A percentile compares a stretch with the other conserved stretches of the same genome.
phyloP scores from a whole-genome alignment of 2,797 vertebrate genomes.

The Meriones psammophilus region DNA sequence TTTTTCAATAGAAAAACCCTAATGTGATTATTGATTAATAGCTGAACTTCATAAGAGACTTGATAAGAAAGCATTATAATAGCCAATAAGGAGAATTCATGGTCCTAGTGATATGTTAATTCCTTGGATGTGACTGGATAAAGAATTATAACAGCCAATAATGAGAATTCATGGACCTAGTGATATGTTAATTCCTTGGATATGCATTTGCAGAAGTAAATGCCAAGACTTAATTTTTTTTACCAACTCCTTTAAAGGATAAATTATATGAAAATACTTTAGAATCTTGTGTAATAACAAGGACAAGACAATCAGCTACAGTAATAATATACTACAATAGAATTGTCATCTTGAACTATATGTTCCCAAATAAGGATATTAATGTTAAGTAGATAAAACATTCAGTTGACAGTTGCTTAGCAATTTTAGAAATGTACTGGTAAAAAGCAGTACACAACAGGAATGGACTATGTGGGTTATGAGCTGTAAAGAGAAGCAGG shows the following conservation, averaged over 20 bases:
- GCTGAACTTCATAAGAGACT: not conserved
- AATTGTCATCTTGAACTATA: not conserved
- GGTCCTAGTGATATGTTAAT: not conserved
- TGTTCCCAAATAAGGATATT: not conserved
- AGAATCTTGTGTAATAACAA: not conserved
- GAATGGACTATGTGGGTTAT: not conserved
- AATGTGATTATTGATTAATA: constrained; percentile 9
- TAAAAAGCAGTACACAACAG: not conserved
- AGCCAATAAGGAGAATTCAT: not conserved
- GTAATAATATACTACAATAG: not conserved
- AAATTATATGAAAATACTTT: not conserved
- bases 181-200: not conserved
- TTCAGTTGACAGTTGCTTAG: not conserved
- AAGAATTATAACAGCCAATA: not conserved
- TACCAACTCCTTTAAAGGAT: not conserved
- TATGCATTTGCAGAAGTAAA: not conserved
- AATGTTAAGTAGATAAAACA: not conserved
- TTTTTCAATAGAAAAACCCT: constrained; percentile 29
- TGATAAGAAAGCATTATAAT: not conserved
- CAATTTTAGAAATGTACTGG: not conserved
- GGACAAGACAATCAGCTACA: not conserved
- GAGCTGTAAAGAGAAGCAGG: not conserved
- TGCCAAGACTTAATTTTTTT: not conserved
- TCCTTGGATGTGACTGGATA: not conserved
- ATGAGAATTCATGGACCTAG: not conserved